Base-by-base conservation (phyloP, 2,888 invertebrate species). In the Pseudanteris insignis region DNA sequence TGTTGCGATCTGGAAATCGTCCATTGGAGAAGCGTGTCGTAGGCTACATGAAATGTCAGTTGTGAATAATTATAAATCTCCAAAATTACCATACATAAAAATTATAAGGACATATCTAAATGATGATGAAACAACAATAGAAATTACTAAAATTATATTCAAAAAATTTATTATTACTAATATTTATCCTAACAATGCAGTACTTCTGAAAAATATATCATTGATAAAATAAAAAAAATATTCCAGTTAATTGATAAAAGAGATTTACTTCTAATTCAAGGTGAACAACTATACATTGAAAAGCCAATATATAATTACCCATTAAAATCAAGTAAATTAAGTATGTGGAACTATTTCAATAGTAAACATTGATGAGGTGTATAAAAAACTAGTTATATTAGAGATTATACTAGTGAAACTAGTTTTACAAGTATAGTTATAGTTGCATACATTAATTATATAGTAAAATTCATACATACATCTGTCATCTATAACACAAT, bases 1-100 rank as follows among this genome's bases (percentile, higher is more conserved):
- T 33, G 6, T 8, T 33, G 8, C 6, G 33, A 33, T 33, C 33
- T 14, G 33, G 33, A 7, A 33, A 33, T 33, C 33, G 33, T 14
- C 33, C 33, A 7, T 12, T 33, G 15, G 14, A 12, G 11, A 33
- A 14, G 9, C n/a, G 4, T 33, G 33, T 15, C 33, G 33, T 2
- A 10, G 33, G 3, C 14, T 33, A 15, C 13, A 33, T 15, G 33
- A 26, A n/a, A 26, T 6, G 8, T 7, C 8, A n/a, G 8, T 26
- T 6, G 26, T n/a, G 9, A 26, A 26, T n/a, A 2, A 26, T 7
- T 2, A n/a, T 7, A 9, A 6, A 26, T 9, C 26, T 7, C 26
- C 18, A 18, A 18, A 26, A 26, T n/a, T 26, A 6, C 26, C 26
- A n/a, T 9, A 2, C 8, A 26, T 26, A 7, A 4, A 7, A n/a